A percentile compares a stretch with the other conserved stretches of the same genome.
Evolutionary conservation across 2,113 vertebrate species (phyloP).

Genomic region (Excalfactoria chinensis): DNA sequence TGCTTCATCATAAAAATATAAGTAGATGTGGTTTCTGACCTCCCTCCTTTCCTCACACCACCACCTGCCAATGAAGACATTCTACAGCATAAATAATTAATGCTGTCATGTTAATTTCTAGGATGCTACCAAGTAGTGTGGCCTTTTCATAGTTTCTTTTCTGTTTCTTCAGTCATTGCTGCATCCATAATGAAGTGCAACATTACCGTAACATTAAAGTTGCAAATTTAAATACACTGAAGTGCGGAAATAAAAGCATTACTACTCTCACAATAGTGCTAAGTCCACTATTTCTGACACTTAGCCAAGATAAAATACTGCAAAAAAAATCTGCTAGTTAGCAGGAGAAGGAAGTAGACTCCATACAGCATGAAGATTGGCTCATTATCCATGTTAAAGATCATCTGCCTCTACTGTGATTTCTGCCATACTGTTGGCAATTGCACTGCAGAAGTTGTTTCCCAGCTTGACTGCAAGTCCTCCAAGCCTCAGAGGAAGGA

Average conservation of each 20-base stretch:
- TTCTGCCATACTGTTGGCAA: neutral
- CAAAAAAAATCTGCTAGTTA: neutral
- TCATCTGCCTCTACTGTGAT: neutral
- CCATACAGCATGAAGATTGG: neutral
- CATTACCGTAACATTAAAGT: neutral
- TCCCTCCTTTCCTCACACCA: neutral
- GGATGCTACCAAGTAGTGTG: neutral
- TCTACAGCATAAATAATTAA: constrained; percentile 56
- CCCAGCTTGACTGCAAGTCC: neutral
- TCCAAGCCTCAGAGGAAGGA: neutral
- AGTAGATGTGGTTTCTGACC: constrained; percentile 1
- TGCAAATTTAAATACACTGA: constrained; percentile 9
- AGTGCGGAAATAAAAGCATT: neutral
- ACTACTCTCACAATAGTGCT: neutral
- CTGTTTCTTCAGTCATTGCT: constrained; percentile 16
- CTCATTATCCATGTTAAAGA: neutral
- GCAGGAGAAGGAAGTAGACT: neutral
- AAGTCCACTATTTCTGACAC: neutral
- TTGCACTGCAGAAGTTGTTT: neutral
- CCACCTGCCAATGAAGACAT: constrained; percentile 45
- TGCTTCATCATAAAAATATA: neutral
- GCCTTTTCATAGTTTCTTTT: constrained; percentile 24
- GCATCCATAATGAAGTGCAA: constrained; percentile 23
- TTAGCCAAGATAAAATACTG: neutral
- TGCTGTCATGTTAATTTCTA: constrained; percentile 51